phyloP scores from a whole-genome alignment of 2,113 vertebrate species.

The Microtus pennsylvanicus region DNA sequence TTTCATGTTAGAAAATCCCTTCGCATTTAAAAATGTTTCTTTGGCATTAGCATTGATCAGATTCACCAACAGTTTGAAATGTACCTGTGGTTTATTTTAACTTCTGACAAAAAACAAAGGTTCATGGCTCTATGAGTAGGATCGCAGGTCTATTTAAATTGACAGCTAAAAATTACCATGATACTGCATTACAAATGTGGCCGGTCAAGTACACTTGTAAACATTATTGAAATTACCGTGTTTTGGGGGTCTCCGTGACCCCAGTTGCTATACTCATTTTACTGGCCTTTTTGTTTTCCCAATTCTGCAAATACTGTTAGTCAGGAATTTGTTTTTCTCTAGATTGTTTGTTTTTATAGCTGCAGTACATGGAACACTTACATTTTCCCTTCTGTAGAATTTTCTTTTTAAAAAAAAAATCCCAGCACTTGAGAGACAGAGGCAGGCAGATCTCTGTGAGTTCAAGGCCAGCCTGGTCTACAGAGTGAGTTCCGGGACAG shows the following conservation, averaged over 20 bases:
- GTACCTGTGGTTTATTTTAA: neutral
- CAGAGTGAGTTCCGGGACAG: neutral
- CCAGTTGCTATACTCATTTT: neutral
- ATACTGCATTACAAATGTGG: neutral
- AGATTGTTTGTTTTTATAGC: neutral
- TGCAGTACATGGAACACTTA: neutral
- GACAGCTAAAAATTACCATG: neutral
- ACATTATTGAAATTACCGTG: neutral
- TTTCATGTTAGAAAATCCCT: neutral
- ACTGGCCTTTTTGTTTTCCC: neutral
- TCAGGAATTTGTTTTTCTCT: neutral
- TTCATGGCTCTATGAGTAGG: neutral
- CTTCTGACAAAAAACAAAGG: conserved; percentile 8
- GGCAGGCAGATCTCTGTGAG: neutral
- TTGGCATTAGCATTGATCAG: neutral
- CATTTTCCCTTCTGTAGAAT: neutral
- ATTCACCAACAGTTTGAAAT: neutral
- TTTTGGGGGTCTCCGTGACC: neutral
- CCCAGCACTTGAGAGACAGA: neutral
- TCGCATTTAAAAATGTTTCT: neutral
- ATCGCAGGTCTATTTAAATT: neutral
- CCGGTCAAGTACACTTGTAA: neutral
- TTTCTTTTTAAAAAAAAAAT: neutral
- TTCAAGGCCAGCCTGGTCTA: neutral
- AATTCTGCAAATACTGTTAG: neutral